Conservation (phyloP, 2,888 invertebrate genomes). For the Saturnia pavonia region DNA sequence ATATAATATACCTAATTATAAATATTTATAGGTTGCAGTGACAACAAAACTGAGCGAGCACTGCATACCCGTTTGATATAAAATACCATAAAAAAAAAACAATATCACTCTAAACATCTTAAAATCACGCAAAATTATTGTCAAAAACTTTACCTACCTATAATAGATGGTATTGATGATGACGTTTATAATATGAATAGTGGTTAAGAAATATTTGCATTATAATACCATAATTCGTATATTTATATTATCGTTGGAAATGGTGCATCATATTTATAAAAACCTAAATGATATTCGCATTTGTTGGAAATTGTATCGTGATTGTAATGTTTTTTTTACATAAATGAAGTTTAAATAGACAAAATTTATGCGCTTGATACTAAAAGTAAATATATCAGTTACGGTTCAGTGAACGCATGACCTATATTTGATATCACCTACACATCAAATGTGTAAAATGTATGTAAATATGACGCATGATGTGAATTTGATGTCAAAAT, state of each 20-base stretch:
- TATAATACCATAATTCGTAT: background rate
- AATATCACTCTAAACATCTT: too few relatives aligned
- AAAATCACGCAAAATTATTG: too few relatives aligned
- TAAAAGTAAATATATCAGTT: background rate
- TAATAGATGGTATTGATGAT: background rate
- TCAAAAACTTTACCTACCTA: too few relatives aligned
- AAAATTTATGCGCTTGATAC: background rate
- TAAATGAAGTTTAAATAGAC: background rate
- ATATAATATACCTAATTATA: too few relatives aligned
- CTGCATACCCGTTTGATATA: too few relatives aligned
- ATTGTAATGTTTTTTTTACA: conserved; percentile 2
- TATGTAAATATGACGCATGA: too few relatives aligned
- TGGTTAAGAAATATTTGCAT: background rate
- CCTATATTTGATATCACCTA: too few relatives aligned
- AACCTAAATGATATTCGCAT: background rate
- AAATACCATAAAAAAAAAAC: too few relatives aligned
- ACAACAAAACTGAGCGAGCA: too few relatives aligned
- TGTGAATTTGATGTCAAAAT: too few relatives aligned
- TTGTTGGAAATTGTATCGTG: conserved; percentile 8
- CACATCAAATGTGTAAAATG: too few relatives aligned
- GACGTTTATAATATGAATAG: background rate
- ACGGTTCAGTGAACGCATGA: background rate
- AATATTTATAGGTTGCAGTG: too few relatives aligned
- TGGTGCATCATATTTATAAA: background rate
- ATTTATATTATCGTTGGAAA: background rate